A percentile compares a stretch with the other conserved stretches of the same genome.
Conservation (phyloP, 2,888 invertebrate genomes). For the Aphidius colemani region DNA sequence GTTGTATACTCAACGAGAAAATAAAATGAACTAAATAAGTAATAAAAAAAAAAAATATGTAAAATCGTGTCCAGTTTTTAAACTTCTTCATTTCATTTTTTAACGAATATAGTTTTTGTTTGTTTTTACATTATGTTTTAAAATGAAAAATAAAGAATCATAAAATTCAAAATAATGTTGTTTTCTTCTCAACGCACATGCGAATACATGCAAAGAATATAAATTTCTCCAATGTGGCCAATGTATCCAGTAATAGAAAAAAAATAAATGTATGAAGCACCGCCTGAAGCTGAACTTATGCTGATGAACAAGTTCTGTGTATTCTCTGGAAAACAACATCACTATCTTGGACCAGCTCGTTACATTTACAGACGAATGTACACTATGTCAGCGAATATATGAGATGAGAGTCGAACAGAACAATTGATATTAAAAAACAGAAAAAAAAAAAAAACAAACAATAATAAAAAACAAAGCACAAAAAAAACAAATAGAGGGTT, state of each 20-base stretch:
- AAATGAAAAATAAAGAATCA: no score
- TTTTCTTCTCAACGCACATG: no score
- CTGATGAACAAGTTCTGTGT: constrained; percentile 24
- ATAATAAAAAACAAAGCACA: background rate
- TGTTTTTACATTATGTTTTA: no score
- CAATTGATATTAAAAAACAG: background rate
- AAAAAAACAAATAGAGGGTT: constrained; percentile 1
- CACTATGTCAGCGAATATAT: background rate
- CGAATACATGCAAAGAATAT: constrained; percentile 21
- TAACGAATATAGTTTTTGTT: no score
- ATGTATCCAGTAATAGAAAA: background rate
- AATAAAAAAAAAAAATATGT: no score
- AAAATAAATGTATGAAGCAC: background rate
- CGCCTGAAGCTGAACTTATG: constrained; percentile 17
- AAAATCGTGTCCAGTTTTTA: no score
- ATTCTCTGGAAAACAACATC: no score
- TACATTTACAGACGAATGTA: background rate
- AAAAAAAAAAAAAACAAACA: background rate
- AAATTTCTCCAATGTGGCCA: constrained; percentile 8
- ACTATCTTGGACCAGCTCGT: background rate
- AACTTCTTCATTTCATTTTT: no score
- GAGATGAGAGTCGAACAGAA: background rate
- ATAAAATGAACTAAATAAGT: no score
- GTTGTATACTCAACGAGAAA: no score
- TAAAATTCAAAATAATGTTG: no score